Evolutionary conservation across 2,888 invertebrate genomes (phyloP), one percentile per base, ranked within the genome.

Genomic region (Sphecodes monilicornis): DNA sequence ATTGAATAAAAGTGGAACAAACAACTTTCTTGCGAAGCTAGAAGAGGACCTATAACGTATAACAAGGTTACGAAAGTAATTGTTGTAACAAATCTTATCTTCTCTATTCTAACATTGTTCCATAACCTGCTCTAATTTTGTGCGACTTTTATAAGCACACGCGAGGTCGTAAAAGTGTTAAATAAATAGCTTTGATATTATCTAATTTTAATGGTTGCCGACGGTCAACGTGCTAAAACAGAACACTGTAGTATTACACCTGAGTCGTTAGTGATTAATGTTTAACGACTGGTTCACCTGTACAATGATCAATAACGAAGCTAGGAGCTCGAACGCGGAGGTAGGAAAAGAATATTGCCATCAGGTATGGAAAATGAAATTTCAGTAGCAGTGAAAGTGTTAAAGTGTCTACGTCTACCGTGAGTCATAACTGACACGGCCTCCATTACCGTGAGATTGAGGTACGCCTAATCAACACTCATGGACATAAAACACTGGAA

Each of bases 321-420:
- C n/a, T 11, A 1, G n/a, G 54, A 22, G n/a, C 11, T 54, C n/a
- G n/a, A 54, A n/a, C n/a, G 4, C n/a, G 54, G 10, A n/a, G n/a
- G 54, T 54, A 54, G 11, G n/a, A 11, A n/a, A 54, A 54, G n/a
- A n/a, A 54, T 54, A 54, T n/a, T n/a, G 54, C 11, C 54, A n/a
- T 54, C n/a, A n/a, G n/a, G 54, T n/a, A n/a, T 54, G 54, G n/a
- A 54, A 54, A 54, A 54, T 54, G 54, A 54, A n/a, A 54, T 54
- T 54, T n/a, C 54, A 54, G 54, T 54, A 54, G 54, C 54, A 54
- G 54, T n/a, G 54, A 54, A 54, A 54, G 54, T n/a, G 54, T 54
- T 11, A 54, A 54, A 54, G n/a, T n/a, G n/a, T 1, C 54, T 54
- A n/a, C n/a, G 50, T 22, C 8, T 50, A 22, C 22, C 54, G n/a